Evolutionary conservation across 2,888 invertebrate species (phyloP), one percentile per base, ranked within the genome.

Genomic region (Caenorhabditis imperialis): DNA sequence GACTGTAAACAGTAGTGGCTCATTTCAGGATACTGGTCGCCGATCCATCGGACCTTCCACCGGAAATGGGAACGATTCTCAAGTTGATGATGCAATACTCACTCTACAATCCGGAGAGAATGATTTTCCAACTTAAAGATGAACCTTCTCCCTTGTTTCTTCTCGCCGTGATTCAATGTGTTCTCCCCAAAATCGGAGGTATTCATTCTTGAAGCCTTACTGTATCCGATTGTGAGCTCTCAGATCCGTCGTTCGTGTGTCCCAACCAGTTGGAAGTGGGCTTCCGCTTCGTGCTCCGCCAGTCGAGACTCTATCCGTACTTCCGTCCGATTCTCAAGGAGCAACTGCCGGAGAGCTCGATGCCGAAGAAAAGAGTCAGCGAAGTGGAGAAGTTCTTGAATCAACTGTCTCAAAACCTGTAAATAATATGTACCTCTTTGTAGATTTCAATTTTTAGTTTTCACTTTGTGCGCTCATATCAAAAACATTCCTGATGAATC

Each of bases 171-270:
- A 38, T 72, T 25, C 72, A 72, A 25, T 63, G 63, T 8, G 1
- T 65, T 4, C 14, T 60, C 30, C 45, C 63, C 7, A 72, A 60
- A 47, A 65, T 72, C n/a, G 63, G 65, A 48, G 71, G 63, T 63
- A 5, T 10, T 10, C 5, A 44, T 44, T 18, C 7, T 48, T 48
- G n/a, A 48, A 40, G n/a, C 6, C 7, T 30, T 30, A 10, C 6
- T 7, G 6, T 30, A 30, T 7, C 30, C 7, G 10, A 7, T 30
- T 4, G 4, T 38, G 6, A 44, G 4, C 5, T 48, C 30, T 4
- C 48, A 65, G 67, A 69, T 45, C 45, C 62, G 2, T 51, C 51
- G 20, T 72, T 72, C 22, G 60, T 72, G n/a, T 72, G 72, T 25
- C 58, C 72, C 6, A 40, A 33, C 18, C 63, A 65, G 30, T 40